phyloP scores from a whole-genome alignment of 2,888 invertebrate genomes.

The Tryphoninae sp. region DNA sequence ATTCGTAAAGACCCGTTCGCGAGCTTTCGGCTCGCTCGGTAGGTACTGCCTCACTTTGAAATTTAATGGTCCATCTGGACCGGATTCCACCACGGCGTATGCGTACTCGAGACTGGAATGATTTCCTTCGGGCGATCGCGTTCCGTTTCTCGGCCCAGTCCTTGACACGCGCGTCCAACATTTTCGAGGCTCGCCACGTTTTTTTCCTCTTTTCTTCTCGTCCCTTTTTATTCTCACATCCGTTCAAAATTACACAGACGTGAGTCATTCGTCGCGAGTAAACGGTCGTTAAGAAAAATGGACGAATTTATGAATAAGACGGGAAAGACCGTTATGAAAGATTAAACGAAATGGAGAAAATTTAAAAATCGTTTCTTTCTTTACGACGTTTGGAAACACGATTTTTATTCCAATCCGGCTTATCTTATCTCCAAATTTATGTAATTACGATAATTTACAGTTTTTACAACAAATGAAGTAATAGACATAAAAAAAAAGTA shows the following conservation, averaged over 20 bases:
- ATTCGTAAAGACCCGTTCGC: not conserved
- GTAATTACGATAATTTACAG: not conserved
- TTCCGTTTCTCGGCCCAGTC: not conserved
- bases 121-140: slow-evolving; percentile 29
- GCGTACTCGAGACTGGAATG: slow-evolving; percentile 24
- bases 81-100: slow-evolving; percentile 42
- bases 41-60: slow-evolving; percentile 45
- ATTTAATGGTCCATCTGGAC: slow-evolving; percentile 61
- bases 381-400: not conserved
- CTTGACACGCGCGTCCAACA: slow-evolving; percentile 8
- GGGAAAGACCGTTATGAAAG: not conserved
- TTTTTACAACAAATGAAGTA: not conserved
- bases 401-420: too few relatives aligned
- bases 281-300: not conserved
- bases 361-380: not conserved
- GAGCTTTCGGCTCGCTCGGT: too few relatives aligned
- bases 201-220: slow-evolving; percentile 11
- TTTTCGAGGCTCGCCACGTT: not conserved
- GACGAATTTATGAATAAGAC: not conserved
- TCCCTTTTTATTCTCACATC: not conserved
- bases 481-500: not conserved
- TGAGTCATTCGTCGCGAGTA: not conserved
- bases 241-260: not conserved
- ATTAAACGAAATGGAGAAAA: not conserved
- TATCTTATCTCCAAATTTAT: too few relatives aligned